A percentile compares a stretch with the other conserved stretches of the same genome.
phyloP scores from a whole-genome alignment of 2,113 vertebrate species.

The Mesocricetus auratus region DNA sequence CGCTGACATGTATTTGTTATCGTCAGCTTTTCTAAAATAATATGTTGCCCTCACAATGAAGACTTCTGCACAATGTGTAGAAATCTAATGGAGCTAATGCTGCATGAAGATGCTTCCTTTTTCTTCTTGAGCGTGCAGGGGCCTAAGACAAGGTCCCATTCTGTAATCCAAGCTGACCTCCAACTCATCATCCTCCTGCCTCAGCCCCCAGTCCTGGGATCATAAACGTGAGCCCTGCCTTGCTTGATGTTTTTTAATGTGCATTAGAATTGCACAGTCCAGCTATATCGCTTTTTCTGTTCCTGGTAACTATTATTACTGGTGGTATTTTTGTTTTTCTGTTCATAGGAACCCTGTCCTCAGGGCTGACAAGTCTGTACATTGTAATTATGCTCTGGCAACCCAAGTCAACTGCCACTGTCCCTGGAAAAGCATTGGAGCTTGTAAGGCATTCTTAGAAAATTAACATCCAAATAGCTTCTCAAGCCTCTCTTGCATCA shows the following conservation, averaged over 20 bases:
- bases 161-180: not conserved
- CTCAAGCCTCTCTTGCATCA: not conserved
- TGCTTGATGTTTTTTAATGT: not conserved
- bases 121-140: not conserved
- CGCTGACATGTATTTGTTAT: not conserved
- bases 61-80: not conserved
- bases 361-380: not conserved
- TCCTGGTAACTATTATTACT: not conserved
- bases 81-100: not conserved
- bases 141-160: not conserved
- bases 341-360: not conserved
- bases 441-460: conserved; percentile 46
- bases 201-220: not conserved
- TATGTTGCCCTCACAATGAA: not conserved
- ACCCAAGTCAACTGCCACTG: not conserved
- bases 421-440: conserved; percentile 11
- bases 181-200: not conserved
- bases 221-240: not conserved
- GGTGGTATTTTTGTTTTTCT: not conserved
- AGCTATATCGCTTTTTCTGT: not conserved
- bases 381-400: not conserved
- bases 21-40: not conserved
- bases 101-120: not conserved
- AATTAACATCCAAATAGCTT: conserved; percentile 69
- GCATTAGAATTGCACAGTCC: not conserved